Evolutionary conservation across 2,797 vertebrate species (phyloP).

Genomic region (Pseudocheirus occidentalis): DNA sequence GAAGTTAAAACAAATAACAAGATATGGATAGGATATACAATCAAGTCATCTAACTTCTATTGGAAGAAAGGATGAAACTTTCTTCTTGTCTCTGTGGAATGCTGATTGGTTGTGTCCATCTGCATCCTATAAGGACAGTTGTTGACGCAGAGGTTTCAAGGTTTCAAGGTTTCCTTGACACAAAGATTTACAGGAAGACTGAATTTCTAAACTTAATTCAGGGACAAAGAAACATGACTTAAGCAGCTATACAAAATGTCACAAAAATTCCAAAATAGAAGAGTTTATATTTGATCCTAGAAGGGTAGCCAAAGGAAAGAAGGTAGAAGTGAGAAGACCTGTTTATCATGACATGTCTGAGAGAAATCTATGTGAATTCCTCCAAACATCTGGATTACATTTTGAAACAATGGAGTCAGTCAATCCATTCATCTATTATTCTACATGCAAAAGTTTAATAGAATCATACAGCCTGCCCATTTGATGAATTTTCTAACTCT

Average conservation of each 20-base stretch:
- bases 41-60: neutral
- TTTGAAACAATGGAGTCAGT: neutral
- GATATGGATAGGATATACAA: neutral
- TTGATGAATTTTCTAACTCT: neutral
- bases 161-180: neutral
- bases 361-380: neutral
- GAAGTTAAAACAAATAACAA: neutral
- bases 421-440: neutral
- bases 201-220: neutral
- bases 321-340: neutral
- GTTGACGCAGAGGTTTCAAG: neutral
- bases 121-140: neutral
- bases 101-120: neutral
- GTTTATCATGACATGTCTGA: neutral
- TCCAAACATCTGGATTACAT: neutral
- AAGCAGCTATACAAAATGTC: neutral
- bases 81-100: neutral
- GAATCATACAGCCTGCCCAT: neutral
- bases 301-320: neutral
- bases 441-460: neutral
- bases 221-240: neutral
- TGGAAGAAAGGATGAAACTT: neutral
- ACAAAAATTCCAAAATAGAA: neutral
- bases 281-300: neutral
- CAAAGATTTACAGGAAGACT: neutral